Percentiles rank a stretch among this genome's conserved stretches.
These are phyloP conservation scores for Drosophila anomalata DNA, from an alignment of 2,888 invertebrate genomes.

Conservation along the genomic window DNA sequence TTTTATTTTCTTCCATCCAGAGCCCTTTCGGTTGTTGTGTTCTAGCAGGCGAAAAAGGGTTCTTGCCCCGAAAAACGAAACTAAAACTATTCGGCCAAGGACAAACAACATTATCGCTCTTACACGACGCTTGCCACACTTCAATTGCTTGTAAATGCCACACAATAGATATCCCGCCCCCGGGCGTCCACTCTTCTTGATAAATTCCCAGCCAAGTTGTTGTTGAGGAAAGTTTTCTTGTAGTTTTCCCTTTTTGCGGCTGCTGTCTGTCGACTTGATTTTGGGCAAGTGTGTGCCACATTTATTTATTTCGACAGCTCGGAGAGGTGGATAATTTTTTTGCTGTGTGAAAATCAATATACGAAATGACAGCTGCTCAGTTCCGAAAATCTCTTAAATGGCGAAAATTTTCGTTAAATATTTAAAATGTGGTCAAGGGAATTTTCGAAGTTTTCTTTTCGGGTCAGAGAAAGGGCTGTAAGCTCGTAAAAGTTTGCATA, in stretches of 20 bases:
- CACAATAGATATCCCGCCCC: conserved; percentile 48
- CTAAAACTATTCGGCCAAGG: conserved; percentile 49
- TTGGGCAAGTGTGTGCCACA: conserved; percentile 57
- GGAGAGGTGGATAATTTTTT: conserved; percentile 27
- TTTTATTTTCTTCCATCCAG: conserved; percentile 7
- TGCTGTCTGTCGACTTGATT: conserved; percentile 55
- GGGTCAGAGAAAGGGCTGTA: conserved; percentile 1
- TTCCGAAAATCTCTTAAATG: conserved; percentile 39
- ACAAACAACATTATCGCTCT: conserved; percentile 66
- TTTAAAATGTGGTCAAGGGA: conserved; percentile 44
- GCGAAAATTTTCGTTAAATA: conserved; percentile 47
- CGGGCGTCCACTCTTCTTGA: conserved; percentile 24
- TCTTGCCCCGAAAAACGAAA: conserved; percentile 22
- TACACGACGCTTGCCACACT: conserved; percentile 58
- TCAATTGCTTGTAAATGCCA: conserved; percentile 66
- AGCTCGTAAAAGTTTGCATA: background rate
- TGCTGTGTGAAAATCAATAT: conserved; percentile 51
- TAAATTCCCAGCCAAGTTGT: conserved; percentile 42
- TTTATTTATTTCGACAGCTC: conserved; percentile 70
- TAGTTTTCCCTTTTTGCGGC: conserved; percentile 47
- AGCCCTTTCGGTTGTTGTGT: conserved; percentile 12
- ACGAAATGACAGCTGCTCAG: conserved; percentile 45
- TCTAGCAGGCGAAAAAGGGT: conserved; percentile 53
- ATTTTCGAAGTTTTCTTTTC: conserved; percentile 14
- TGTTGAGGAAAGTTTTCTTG: conserved; percentile 42